Evolutionary conservation across 2,113 vertebrate genomes (phyloP).

Genomic region (Thermophis baileyi): DNA sequence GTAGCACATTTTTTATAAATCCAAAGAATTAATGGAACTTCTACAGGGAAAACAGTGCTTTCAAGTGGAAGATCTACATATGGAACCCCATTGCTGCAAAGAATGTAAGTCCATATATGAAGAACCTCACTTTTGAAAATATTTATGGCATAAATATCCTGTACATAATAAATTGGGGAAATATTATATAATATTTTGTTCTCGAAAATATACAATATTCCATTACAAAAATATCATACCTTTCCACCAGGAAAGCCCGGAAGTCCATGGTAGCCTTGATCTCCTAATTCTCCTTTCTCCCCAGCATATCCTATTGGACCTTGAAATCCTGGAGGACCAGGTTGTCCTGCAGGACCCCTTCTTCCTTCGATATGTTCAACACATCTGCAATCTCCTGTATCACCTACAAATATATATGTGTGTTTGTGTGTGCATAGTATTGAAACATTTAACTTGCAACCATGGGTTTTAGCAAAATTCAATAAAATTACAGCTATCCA

Average conservation of each 20-base stretch:
- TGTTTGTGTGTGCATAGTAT: not conserved
- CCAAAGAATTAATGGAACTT: not conserved
- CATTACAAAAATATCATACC: constrained; percentile 60
- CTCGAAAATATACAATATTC: not conserved
- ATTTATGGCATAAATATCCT: not conserved
- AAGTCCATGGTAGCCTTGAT: constrained; percentile 76
- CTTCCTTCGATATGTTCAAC: constrained; percentile 41
- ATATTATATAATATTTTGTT: not conserved
- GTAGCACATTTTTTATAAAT: not conserved
- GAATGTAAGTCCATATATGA: not conserved
- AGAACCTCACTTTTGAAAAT: not conserved
- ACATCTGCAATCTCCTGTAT: constrained; percentile 71
- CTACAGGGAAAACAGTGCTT: not conserved
- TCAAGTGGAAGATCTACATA: not conserved
- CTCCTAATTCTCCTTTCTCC: constrained; percentile 68
- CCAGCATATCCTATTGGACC: constrained; percentile 66
- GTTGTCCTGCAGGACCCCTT: constrained; percentile 59
- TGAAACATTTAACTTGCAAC: not conserved
- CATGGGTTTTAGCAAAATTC: not conserved
- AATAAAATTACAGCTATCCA: not conserved
- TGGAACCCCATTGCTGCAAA: not conserved
- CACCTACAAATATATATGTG: constrained; percentile 55
- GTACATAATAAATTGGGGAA: not conserved
- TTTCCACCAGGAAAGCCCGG: constrained; percentile 72
- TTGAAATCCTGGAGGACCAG: constrained; percentile 69